These are phyloP conservation scores for Euplexia lucipara DNA, from an alignment of 2,888 invertebrate species.

Conservation along the genomic window DNA sequence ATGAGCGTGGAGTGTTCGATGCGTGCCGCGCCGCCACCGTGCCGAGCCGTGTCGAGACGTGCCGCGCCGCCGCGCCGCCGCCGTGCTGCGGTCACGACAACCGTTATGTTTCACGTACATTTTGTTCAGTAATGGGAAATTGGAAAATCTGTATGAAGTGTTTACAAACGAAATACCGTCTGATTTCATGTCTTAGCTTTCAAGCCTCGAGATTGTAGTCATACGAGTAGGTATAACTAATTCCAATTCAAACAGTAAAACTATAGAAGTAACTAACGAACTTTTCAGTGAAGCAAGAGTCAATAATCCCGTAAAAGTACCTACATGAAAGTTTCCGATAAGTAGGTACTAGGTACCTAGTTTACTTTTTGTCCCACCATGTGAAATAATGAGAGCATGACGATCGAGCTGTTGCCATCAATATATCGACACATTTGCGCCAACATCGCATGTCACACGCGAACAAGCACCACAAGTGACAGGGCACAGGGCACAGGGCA, in stretches of 20 bases:
- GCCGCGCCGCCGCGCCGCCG: constrained; percentile 17
- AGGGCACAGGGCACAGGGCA: constrained; percentile 14
- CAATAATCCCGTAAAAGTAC: background rate
- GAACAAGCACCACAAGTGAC: constrained; percentile 30
- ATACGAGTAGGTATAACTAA: too few relatives aligned
- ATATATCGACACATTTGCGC: constrained; percentile 60
- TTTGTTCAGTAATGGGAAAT: background rate
- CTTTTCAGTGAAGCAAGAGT: too few relatives aligned
- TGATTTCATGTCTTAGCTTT: background rate
- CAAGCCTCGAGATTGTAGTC: background rate
- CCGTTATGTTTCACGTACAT: constrained; percentile 37
- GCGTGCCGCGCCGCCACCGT: constrained; percentile 44
- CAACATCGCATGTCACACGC: constrained; percentile 66
- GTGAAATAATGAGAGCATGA: constrained; percentile 72
- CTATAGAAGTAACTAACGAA: too few relatives aligned
- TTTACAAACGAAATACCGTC: background rate
- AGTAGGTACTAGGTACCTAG: too few relatives aligned
- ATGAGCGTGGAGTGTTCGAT: constrained; percentile 51
- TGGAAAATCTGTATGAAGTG: background rate
- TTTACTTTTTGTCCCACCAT: constrained; percentile 37
- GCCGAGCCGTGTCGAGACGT: constrained; percentile 12
- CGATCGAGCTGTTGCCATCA: constrained; percentile 62
- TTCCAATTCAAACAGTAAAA: background rate
- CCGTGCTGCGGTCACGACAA: constrained; percentile 48
- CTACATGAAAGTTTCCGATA: too few relatives aligned